Percentiles rank a stretch among this genome's conserved stretches.
Conservation (phyloP, 2,888 invertebrate genomes). For the Pollenia griseotomentosa region DNA sequence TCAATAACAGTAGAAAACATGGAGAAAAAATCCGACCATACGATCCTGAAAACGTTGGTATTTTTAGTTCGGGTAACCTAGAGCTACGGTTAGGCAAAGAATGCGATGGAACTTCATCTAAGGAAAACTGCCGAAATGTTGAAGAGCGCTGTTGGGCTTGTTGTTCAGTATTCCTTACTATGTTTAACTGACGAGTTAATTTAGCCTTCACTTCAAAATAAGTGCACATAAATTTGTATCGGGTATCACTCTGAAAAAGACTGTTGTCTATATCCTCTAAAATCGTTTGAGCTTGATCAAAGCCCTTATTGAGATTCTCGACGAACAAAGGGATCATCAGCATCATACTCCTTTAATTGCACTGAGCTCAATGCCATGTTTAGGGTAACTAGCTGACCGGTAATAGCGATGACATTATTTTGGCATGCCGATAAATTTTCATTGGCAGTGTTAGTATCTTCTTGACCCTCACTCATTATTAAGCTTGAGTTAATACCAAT, state of each 20-base stretch:
- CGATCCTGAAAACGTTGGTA: neutral
- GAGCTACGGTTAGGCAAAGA: neutral
- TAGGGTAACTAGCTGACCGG: neutral
- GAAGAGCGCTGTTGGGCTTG: neutral
- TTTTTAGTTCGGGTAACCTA: neutral
- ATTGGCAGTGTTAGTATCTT: neutral
- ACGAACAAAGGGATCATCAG: slow-evolving; percentile 14
- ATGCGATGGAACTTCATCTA: slow-evolving; percentile 15
- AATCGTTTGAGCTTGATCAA: slow-evolving; percentile 18
- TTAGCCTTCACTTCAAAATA: slow-evolving; percentile 26
- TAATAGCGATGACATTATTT: neutral
- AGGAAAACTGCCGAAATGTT: slow-evolving; percentile 30
- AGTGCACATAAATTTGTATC: neutral
- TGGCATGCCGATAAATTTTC: neutral
- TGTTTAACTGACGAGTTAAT: slow-evolving; percentile 22
- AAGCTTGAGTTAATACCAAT: neutral
- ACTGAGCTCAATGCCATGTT: slow-evolving; percentile 10
- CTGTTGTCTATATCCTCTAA: slow-evolving; percentile 26
- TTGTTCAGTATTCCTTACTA: neutral
- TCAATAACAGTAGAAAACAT: slow-evolving; percentile 26
- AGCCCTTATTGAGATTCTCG: slow-evolving; percentile 14
- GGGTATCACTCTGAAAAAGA: neutral
- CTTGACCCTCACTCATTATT: neutral
- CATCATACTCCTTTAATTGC: neutral
- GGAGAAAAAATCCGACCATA: neutral